phyloP scores from a whole-genome alignment of 92 coral and sea anemone genomes.

The Zoanthus gigantus region DNA sequence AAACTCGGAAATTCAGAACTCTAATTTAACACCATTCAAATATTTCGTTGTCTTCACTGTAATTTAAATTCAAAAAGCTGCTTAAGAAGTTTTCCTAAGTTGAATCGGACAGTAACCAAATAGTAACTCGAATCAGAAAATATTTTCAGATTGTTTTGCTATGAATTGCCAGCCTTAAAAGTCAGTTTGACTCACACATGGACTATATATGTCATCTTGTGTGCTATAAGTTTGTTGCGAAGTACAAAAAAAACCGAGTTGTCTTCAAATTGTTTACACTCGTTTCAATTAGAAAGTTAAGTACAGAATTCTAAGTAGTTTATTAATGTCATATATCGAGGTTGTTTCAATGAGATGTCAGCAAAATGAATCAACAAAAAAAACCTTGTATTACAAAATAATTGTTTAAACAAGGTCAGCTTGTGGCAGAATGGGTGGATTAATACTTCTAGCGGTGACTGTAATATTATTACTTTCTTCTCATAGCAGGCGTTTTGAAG shows the following conservation, averaged over 20 bases:
- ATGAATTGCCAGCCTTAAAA: background rate
- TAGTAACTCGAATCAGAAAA: background rate
- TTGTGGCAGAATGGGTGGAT: background rate
- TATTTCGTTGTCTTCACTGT: background rate
- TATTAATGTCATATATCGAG: background rate
- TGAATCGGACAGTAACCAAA: background rate
- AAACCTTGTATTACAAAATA: background rate
- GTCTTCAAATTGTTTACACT: too few relatives aligned
- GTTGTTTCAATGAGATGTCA: background rate
- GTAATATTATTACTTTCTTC: background rate
- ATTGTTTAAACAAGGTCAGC: conserved; percentile 31
- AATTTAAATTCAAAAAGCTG: background rate
- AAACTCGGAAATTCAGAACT: background rate
- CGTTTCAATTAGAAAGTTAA: background rate
- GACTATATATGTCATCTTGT: too few relatives aligned
- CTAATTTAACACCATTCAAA: background rate
- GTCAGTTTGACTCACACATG: too few relatives aligned
- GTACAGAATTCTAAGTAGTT: background rate
- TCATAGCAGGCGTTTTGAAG: conserved; percentile 2
- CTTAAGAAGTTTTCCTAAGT: background rate
- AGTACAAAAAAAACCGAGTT: too few relatives aligned
- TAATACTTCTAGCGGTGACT: background rate
- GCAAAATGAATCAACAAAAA: background rate
- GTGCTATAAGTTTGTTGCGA: too few relatives aligned
- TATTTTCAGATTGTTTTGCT: background rate